These are phyloP conservation scores for Uropsilus gracilis DNA, from an alignment of 2,113 vertebrate species.

Conservation along the genomic window DNA sequence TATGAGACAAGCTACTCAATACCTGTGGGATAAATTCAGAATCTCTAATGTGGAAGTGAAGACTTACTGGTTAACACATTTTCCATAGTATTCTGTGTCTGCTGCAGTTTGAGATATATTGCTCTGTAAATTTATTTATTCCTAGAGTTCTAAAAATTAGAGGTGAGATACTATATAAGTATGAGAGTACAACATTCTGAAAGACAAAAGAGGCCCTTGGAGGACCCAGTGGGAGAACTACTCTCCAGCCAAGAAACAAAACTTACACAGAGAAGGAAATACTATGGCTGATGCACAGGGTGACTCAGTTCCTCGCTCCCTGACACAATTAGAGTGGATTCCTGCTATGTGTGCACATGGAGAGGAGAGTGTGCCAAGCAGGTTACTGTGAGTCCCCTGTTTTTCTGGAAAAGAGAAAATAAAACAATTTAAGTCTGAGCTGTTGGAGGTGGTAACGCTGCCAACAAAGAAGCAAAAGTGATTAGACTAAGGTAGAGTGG, in stretches of 20 bases:
- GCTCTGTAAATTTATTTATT: neutral
- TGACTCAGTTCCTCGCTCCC: neutral
- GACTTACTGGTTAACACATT: neutral
- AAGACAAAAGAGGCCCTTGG: neutral
- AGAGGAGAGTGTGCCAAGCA: neutral
- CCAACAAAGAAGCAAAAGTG: neutral
- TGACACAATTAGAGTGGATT: neutral
- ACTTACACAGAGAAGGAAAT: neutral
- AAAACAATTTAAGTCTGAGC: slow-evolving; percentile 29
- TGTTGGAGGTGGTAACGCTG: neutral
- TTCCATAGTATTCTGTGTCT: neutral
- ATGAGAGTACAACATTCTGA: neutral
- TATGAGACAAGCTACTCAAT: neutral
- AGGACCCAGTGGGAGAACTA: neutral
- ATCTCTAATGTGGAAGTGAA: neutral
- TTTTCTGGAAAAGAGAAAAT: slow-evolving; percentile 27
- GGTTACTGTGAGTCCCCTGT: slow-evolving; percentile 3
- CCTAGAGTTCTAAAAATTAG: neutral
- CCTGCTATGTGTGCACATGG: neutral
- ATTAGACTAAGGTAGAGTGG: neutral
- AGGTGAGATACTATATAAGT: neutral
- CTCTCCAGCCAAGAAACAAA: neutral
- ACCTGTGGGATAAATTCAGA: neutral
- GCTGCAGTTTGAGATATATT: neutral
- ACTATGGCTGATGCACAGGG: neutral